phyloP scores from a whole-genome alignment of 2,113 vertebrate genomes.

The Forbesichthys agassizii region DNA sequence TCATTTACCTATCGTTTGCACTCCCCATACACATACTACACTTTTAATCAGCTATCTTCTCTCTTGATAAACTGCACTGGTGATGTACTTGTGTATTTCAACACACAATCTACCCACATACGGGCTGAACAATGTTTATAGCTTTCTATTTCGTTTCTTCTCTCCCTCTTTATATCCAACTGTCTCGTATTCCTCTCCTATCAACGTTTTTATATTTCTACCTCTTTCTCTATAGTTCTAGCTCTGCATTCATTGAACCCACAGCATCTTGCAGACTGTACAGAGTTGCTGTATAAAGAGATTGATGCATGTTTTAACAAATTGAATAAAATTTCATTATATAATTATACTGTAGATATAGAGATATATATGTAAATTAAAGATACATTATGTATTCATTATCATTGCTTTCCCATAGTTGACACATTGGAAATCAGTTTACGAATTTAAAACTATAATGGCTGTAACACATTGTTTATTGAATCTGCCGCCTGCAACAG shows the following conservation, averaged over 20 bases:
- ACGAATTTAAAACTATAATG: too few species aligned
- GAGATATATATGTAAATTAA: too few species aligned
- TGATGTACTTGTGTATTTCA: background rate
- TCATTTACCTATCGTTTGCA: background rate
- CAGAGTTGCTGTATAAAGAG: constrained; percentile 72
- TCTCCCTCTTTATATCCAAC: constrained; percentile 2
- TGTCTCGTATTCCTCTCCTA: background rate
- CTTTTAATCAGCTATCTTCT: background rate
- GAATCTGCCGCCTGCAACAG: too few species aligned
- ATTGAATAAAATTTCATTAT: constrained; percentile 67
- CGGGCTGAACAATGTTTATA: background rate
- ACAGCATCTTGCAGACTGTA: constrained; percentile 53
- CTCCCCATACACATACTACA: background rate
- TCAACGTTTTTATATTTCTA: background rate
- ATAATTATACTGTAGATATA: constrained; percentile 33
- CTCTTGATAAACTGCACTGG: background rate
- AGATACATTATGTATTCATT: too few species aligned
- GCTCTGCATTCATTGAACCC: background rate
- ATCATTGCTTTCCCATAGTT: too few species aligned
- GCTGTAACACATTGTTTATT: too few species aligned
- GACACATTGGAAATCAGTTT: too few species aligned
- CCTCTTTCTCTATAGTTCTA: background rate
- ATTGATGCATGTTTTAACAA: constrained; percentile 76
- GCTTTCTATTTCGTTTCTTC: background rate
- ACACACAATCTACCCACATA: background rate